A percentile compares a stretch with the other conserved stretches of the same genome.
Conservation (phyloP, 2,113 vertebrate species). For the Dromaius novaehollandiae region DNA sequence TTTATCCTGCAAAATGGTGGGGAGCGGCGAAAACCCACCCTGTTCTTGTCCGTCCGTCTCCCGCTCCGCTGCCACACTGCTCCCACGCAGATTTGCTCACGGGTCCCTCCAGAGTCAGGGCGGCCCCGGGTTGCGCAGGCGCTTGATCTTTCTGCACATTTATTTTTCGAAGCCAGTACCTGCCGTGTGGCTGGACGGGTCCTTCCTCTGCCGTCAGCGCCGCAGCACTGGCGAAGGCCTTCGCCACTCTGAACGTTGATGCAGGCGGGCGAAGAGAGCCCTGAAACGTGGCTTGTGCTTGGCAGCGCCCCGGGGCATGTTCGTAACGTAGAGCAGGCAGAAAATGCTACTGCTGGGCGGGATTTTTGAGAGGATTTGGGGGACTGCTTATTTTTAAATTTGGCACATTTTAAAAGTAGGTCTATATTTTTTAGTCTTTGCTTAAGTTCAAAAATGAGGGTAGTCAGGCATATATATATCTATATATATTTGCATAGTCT, state of each 20-base stretch:
- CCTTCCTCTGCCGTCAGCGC: not conserved
- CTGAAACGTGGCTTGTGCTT: not conserved
- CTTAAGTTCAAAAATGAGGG: not conserved
- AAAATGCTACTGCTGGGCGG: not conserved
- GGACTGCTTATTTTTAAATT: not conserved
- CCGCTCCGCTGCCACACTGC: not conserved
- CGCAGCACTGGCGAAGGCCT: not conserved
- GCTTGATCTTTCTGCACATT: not conserved
- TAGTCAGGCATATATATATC: not conserved
- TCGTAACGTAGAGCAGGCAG: rapidly evolving
- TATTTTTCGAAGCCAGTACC: not conserved
- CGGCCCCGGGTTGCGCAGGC: not conserved
- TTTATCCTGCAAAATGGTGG: not conserved
- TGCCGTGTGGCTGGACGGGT: not conserved
- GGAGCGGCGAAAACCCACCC: not conserved
- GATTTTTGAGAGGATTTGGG: not conserved
- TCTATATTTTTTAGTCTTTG: not conserved
- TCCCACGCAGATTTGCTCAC: not conserved
- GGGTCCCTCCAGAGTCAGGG: not conserved
- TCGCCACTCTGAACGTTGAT: not conserved
- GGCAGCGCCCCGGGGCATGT: not conserved
- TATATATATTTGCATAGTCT: not conserved
- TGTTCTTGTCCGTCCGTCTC: not conserved
- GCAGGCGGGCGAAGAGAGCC: not conserved
- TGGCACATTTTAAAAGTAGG: not conserved